Percentiles rank a stretch among this genome's conserved stretches.
These are phyloP conservation scores for Biston stratarius DNA, from an alignment of 2,888 invertebrate genomes.

Conservation along the genomic window DNA sequence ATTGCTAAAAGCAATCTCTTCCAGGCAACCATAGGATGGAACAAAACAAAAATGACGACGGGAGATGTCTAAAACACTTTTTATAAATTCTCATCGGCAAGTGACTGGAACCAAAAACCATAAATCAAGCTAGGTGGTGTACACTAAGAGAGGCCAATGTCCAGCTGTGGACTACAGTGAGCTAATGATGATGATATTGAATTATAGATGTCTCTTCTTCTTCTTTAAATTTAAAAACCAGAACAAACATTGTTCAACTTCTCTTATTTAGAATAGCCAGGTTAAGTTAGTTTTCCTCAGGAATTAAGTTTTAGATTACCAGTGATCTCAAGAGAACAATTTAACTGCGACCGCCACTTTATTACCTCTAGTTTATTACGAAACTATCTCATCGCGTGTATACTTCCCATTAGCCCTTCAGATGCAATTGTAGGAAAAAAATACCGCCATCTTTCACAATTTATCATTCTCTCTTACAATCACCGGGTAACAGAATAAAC, in stretches of 20 bases:
- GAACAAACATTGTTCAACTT: background rate
- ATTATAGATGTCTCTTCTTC: no score
- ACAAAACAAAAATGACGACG: no score
- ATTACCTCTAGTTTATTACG: slow-evolving; percentile 21
- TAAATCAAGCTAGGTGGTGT: no score
- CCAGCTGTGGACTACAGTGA: no score
- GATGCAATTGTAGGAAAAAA: slow-evolving; percentile 31
- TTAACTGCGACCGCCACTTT: slow-evolving; percentile 6
- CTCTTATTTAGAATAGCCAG: slow-evolving; percentile 1
- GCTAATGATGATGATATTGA: no score
- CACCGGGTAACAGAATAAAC: background rate
- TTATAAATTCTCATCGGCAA: no score
- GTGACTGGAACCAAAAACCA: no score
- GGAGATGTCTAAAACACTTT: no score
- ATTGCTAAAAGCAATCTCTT: no score
- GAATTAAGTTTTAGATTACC: slow-evolving; percentile 10
- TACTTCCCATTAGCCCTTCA: slow-evolving; percentile 20
- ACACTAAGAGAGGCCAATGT: no score
- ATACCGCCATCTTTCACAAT: slow-evolving; percentile 23
- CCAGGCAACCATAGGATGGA: no score
- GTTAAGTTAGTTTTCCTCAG: background rate
- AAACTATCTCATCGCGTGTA: slow-evolving; percentile 28
- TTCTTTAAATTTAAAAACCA: background rate
- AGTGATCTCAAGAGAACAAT: slow-evolving; percentile 10
- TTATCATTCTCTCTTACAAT: slow-evolving; percentile 31